Evolutionary conservation across 2,797 vertebrate genomes (phyloP).

Genomic region (Hoplostethus mediterraneus): DNA sequence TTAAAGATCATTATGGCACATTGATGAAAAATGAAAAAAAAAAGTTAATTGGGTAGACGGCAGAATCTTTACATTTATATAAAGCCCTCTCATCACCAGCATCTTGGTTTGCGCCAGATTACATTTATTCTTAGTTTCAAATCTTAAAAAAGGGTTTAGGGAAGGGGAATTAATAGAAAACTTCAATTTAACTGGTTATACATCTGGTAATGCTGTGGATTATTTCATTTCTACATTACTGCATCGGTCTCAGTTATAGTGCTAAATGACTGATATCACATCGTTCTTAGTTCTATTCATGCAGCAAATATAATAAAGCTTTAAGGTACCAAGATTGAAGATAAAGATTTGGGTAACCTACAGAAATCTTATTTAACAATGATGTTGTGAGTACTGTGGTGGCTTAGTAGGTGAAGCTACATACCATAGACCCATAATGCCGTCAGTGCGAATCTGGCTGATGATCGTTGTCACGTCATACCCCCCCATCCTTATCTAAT

Average conservation of each 20-base stretch:
- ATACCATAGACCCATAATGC: neutral
- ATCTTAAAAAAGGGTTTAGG: constrained; percentile 48
- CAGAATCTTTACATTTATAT: constrained; percentile 36
- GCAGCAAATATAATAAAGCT: no score
- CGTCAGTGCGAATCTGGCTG: neutral
- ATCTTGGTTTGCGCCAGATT: constrained; percentile 38
- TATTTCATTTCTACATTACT: constrained; percentile 39
- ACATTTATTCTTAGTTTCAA: constrained; percentile 35
- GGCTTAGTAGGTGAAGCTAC: neutral
- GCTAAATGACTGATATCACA: constrained; percentile 5
- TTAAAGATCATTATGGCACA: neutral
- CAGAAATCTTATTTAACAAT: neutral
- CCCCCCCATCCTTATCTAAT: neutral
- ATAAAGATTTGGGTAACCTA: neutral
- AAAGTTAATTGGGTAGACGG: no score
- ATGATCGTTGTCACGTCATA: neutral
- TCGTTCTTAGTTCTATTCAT: neutral
- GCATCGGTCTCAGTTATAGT: neutral
- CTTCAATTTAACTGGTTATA: constrained; percentile 36
- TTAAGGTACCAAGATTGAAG: no score
- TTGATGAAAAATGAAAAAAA: neutral
- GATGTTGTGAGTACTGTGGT: neutral
- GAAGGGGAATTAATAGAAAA: constrained; percentile 30
- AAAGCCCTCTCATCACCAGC: constrained; percentile 7
- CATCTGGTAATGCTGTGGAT: constrained; percentile 52